phyloP scores from a whole-genome alignment of 2,888 invertebrate species.

The Synergus laeviventris region DNA sequence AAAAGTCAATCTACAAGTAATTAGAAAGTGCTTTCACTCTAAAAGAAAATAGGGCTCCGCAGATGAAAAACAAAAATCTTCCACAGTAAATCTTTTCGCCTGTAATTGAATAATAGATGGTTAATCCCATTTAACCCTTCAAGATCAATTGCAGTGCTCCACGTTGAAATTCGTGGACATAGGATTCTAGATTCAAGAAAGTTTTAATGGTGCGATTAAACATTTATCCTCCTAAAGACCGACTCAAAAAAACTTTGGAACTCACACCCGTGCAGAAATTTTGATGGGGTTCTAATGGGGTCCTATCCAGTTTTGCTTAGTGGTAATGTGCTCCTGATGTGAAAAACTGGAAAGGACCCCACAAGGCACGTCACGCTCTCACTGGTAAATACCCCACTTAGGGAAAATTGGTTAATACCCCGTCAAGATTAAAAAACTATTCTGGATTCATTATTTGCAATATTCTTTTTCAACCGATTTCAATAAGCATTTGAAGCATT shows the following conservation, averaged over 20 bases:
- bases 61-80: not conserved
- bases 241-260: not conserved
- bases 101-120: not conserved
- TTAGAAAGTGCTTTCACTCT: conserved; percentile 31
- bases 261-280: too few relatives aligned
- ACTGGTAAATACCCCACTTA: too few relatives aligned
- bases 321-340: too few relatives aligned
- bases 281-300: too few relatives aligned
- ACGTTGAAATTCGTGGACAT: not conserved
- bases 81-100: conserved; percentile 2
- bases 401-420: too few relatives aligned
- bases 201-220: not conserved
- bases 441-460: too few relatives aligned
- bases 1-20: conserved; percentile 17
- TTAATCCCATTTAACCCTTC: not conserved
- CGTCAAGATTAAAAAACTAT: too few relatives aligned
- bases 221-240: not conserved
- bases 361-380: too few relatives aligned
- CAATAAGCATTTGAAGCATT: too few relatives aligned
- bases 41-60: not conserved
- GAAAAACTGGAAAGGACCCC: too few relatives aligned
- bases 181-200: not conserved
- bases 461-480: too few relatives aligned
- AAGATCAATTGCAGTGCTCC: not conserved
- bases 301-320: too few relatives aligned